These are phyloP conservation scores for Pseudomyrmex pallidus DNA, from an alignment of 1,140 invertebrate genomes.

Conservation along the genomic window DNA sequence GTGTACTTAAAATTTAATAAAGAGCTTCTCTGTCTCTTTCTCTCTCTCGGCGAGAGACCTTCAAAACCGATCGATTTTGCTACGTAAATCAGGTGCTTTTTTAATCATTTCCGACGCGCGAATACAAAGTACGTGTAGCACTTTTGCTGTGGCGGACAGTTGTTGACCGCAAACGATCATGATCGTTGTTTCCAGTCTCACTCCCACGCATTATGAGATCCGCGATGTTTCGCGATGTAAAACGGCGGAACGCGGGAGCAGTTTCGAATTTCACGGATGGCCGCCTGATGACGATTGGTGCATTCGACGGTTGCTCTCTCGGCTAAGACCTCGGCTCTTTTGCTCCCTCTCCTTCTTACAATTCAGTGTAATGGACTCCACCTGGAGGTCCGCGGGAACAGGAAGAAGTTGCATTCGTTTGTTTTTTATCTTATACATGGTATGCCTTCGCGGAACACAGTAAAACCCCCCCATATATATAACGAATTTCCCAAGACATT, in stretches of 20 bases:
- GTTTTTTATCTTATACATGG: conserved; percentile 13
- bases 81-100: conserved; percentile 31
- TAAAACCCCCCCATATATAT: too few relatives aligned
- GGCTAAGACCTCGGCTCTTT: conserved; percentile 13
- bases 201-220: conserved; percentile 40
- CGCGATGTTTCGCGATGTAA: conserved; percentile 51
- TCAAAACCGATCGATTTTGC: conserved; percentile 23
- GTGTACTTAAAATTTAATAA: background rate
- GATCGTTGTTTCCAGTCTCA: conserved; percentile 30
- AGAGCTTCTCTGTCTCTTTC: background rate
- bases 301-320: background rate
- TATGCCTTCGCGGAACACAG: conserved; percentile 8
- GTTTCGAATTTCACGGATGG: conserved; percentile 71
- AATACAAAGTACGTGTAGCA: conserved; percentile 11
- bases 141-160: conserved; percentile 38
- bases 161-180: conserved; percentile 45
- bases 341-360: background rate
- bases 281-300: conserved; percentile 66
- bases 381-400: conserved; percentile 12
- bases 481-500: too few relatives aligned
- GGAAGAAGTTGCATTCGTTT: background rate
- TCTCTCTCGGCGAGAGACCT: background rate
- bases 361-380: background rate
- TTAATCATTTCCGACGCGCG: conserved; percentile 35
- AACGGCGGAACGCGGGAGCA: conserved; percentile 65